phyloP scores from a whole-genome alignment of 2,888 invertebrate species.

The Allolobophora icterica region DNA sequence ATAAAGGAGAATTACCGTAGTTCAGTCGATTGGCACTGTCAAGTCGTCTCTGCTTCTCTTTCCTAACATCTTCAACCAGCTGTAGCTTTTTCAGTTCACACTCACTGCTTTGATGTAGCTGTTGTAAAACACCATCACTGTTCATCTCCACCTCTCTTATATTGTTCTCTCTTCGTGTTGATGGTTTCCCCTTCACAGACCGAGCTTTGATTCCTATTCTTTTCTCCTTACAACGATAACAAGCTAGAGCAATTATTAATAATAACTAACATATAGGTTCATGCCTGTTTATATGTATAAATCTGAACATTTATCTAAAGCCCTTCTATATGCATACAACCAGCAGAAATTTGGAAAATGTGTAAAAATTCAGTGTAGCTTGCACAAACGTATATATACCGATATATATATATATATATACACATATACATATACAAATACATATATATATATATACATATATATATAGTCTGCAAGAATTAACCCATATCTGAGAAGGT shows the following conservation, averaged over 20 bases:
- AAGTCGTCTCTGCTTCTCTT: slow-evolving; percentile 1
- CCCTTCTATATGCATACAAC: too few relatives aligned
- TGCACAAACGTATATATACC: too few relatives aligned
- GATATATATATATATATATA: too few relatives aligned
- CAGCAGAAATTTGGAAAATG: too few relatives aligned
- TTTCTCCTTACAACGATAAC: not conserved
- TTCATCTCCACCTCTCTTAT: not conserved
- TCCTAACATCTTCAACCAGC: slow-evolving; percentile 11
- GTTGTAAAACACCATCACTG: not conserved
- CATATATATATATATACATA: too few relatives aligned
- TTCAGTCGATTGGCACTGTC: slow-evolving; percentile 22
- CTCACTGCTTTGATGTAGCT: not conserved
- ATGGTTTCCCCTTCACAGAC: not conserved
- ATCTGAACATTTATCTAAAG: too few relatives aligned
- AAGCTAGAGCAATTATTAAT: not conserved
- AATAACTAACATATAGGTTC: not conserved
- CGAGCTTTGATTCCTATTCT: not conserved
- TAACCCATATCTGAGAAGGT: too few relatives aligned
- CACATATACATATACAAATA: too few relatives aligned
- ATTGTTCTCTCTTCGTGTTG: not conserved
- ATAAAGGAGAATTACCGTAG: not conserved
- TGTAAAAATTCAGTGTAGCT: too few relatives aligned
- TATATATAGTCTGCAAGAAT: too few relatives aligned
- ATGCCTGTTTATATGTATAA: too few relatives aligned
- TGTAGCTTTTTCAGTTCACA: not conserved